Evolutionary conservation across 2,888 invertebrate genomes (phyloP), one percentile per base, ranked within the genome.

Genomic region (Tenthredo distinguenda): DNA sequence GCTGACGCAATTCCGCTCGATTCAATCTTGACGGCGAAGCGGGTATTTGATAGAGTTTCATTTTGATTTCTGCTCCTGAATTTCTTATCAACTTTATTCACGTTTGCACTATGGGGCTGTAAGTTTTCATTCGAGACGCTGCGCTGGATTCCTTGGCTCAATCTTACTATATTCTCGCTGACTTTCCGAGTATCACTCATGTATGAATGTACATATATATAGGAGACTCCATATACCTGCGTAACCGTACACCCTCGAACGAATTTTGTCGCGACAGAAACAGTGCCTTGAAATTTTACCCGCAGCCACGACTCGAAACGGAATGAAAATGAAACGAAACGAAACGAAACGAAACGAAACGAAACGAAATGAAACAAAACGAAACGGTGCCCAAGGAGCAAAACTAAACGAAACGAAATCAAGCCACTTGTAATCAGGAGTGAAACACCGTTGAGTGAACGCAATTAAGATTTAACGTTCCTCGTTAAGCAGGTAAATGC

Each of bases 381-480:
- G 50, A 34, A 76, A 10, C 50, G 34, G n/a, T 50, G 9, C 31
- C n/a, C n/a, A 50, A 26, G 21, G 26, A 18, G 77, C 10, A 43
- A 77, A 77, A 26, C 31, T 55, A 31, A 77, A 77, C 77, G 47
- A 21, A 77, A 34, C 18, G 26, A 55, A 77, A 77, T 77, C 50
- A 77, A 50, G 55, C 31, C 77, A 55, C 77, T 55, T 34, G 77
- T 77, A 77, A 77, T 77, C 77, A 77, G 34, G 50, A 55, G 55
- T 77, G 34, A 77, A 50, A 77, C 77, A 77, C 50, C 77, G 77
- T 77, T 26, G 47, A 50, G 26, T 55, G 77, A 77, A 77, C 55
- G 77, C 77, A 77, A 77, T 77, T 55, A 77, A 55, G 77, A 77
- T 77, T 77, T 55, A 50, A 50, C 55, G 77, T 77, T 55, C 18